Base-by-base conservation (phyloP, 2,797 vertebrate species). In the Malurus leucopterus region DNA sequence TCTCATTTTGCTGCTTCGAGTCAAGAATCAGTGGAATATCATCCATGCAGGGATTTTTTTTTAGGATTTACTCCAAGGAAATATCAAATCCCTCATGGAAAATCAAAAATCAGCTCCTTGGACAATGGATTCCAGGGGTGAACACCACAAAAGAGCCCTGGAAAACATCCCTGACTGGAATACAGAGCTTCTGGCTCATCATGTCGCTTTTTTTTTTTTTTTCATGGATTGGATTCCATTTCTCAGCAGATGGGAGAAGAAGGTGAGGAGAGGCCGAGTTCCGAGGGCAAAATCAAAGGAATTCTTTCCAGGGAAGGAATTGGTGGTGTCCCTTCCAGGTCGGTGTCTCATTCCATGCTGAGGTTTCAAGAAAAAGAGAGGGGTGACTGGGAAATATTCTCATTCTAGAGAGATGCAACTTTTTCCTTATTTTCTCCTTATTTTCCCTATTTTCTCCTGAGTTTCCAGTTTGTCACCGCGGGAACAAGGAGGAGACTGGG, bases 41-140 rank as follows among this genome's bases (percentile, higher is more conserved):
- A 0, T 7, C 53, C 1, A 0, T 3, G 7, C 6, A 5, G 36
- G 32, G 34, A 36, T 36, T 36, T 36, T 36, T 20, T 55, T 41
- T 20, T 8, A 4, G 11, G 58, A 9, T 0, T 15, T 17, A 2
- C 17, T 47, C 16, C 44, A 8, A 61, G 24, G 63, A 75, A 77
- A 36, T 27, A 15, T 6, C 40, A 44, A 71, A 81, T 46, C 18
- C 13, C 18, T 51, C 1, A 0, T 5, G 26, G 15, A 46, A 75
- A 75, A 65, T 5, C 24, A 47, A 30, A 41, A 19, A 24, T 9
- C 11, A 36, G 21, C 5, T 75, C n/a, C 8, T 38, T 21, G 77
- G 64, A 53, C 10, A 17, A 4, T 16, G 10, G 0, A n/a, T 63
- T 59, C 51, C 13, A 3, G 18, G 30, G 17, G 13, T 34, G 34